Conservation (phyloP, 2,797 vertebrate species). For the Eremophila alpestris region DNA sequence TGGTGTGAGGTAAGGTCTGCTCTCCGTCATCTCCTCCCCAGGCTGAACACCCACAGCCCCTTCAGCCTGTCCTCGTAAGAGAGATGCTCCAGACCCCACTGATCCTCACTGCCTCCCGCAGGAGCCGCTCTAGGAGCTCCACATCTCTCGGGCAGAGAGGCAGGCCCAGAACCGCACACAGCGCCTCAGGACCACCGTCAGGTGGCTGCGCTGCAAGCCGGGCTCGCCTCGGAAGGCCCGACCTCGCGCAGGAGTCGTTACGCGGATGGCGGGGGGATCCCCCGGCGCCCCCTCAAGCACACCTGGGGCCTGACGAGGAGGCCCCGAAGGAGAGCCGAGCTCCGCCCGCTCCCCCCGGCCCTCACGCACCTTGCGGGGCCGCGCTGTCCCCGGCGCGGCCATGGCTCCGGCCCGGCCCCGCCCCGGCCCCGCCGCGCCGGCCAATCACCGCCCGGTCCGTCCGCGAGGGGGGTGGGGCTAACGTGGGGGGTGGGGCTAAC, state of each 20-base stretch:
- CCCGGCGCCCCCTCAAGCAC: too few relatives aligned
- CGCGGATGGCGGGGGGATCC: accelerated
- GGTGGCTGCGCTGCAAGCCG: not conserved
- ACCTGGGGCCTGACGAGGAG: accelerated
- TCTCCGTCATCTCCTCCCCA: not conserved
- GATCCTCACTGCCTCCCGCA: not conserved
- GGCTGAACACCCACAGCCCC: not conserved
- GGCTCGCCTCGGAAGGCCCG: not conserved
- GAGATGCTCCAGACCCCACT: not conserved
- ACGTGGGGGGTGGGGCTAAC: accelerated
- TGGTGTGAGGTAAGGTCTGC: too few relatives aligned
- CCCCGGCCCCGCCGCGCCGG: accelerated
- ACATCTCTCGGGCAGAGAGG: not conserved
- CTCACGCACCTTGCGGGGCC: not conserved
- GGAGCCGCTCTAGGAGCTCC: not conserved
- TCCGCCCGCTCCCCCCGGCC: accelerated
- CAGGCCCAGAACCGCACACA: not conserved
- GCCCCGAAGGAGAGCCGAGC: accelerated
- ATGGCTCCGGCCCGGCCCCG: not conserved
- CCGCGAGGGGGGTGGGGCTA: accelerated
- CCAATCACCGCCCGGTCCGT: not conserved
- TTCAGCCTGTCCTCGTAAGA: not conserved
- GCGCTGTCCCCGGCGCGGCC: not conserved
- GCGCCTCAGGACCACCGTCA: not conserved
- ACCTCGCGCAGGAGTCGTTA: not conserved